A percentile compares a stretch with the other conserved stretches of the same genome.
Evolutionary conservation across 2,113 vertebrate species (phyloP).

Genomic region (Telmatochromis sp.): DNA sequence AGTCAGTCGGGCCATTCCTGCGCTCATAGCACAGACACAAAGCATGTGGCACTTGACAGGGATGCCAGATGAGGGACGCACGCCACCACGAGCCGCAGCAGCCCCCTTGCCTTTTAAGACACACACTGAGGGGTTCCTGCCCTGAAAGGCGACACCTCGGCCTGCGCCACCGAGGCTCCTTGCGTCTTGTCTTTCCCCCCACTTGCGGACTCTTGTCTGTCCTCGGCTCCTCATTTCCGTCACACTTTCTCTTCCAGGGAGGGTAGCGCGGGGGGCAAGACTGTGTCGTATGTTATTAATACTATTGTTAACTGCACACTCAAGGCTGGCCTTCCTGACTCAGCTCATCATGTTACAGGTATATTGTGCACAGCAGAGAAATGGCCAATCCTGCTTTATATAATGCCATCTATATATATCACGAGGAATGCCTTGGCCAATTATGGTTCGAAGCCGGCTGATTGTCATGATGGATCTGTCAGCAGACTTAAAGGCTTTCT

Average conservation of each 20-base stretch:
- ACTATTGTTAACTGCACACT: constrained; percentile 67
- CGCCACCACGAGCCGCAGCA: not conserved
- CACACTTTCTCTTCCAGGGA: constrained; percentile 36
- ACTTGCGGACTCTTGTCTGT: constrained; percentile 62
- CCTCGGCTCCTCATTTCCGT: constrained; percentile 57
- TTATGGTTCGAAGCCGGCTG: constrained; percentile 33
- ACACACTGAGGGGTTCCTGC: constrained; percentile 12
- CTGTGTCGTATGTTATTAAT: constrained; percentile 61
- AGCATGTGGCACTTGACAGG: constrained; percentile 62
- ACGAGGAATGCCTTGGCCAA: constrained; percentile 36
- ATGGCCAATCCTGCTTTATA: constrained; percentile 45
- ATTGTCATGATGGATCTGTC: not conserved
- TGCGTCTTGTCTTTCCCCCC: constrained; percentile 53
- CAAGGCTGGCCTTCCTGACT: constrained; percentile 49
- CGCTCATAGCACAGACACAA: constrained; percentile 49
- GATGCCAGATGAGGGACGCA: constrained; percentile 37
- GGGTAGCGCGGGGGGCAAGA: not conserved
- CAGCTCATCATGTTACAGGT: constrained; percentile 63
- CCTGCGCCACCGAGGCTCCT: constrained; percentile 36
- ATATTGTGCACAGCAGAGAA: constrained; percentile 48
- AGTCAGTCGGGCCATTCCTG: constrained; percentile 38
- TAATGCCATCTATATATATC: constrained; percentile 58
- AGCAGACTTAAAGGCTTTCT: not conserved
- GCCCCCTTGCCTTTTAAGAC: constrained; percentile 55
- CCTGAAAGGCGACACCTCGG: constrained; percentile 55